phyloP scores from a whole-genome alignment of 1,140 invertebrate species.

The Muscidifurax raptorellus region DNA sequence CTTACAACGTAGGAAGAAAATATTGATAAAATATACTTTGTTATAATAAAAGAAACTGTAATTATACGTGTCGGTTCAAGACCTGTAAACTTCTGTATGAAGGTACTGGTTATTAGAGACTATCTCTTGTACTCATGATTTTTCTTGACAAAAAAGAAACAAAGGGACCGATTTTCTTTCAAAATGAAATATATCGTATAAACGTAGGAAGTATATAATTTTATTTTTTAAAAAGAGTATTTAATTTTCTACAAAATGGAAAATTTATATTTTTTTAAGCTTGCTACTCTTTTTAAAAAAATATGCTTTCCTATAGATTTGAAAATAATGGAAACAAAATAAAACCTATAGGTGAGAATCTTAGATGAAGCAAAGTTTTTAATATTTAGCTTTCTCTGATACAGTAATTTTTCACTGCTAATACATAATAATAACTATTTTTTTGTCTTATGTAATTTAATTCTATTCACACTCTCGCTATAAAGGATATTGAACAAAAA shows the following conservation, averaged over 20 bases:
- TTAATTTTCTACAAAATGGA: background rate
- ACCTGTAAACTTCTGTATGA: slow-evolving; percentile 34
- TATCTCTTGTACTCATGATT: slow-evolving; percentile 10
- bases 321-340: background rate
- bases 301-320: slow-evolving; percentile 4
- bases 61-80: background rate
- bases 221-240: slow-evolving; percentile 7
- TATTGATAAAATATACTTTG: slow-evolving; percentile 33
- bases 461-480: slow-evolving; percentile 5
- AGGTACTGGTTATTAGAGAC: slow-evolving; percentile 8
- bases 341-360: background rate
- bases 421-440: slow-evolving; percentile 7
- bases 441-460: slow-evolving; percentile 19
- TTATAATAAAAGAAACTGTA: slow-evolving; percentile 26
- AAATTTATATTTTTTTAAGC: slow-evolving; percentile 44
- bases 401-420: background rate
- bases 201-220: background rate
- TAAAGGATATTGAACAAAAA: slow-evolving; percentile 15
- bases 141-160: slow-evolving; percentile 1
- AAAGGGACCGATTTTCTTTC: slow-evolving; percentile 22
- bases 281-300: slow-evolving; percentile 34
- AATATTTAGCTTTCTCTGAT: slow-evolving; percentile 1
- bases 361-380: slow-evolving; percentile 4
- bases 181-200: slow-evolving; percentile 1
- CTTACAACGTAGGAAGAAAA: slow-evolving; percentile 39